Evolutionary conservation across 2,113 vertebrate genomes (phyloP).

Genomic region (Lota lota): DNA sequence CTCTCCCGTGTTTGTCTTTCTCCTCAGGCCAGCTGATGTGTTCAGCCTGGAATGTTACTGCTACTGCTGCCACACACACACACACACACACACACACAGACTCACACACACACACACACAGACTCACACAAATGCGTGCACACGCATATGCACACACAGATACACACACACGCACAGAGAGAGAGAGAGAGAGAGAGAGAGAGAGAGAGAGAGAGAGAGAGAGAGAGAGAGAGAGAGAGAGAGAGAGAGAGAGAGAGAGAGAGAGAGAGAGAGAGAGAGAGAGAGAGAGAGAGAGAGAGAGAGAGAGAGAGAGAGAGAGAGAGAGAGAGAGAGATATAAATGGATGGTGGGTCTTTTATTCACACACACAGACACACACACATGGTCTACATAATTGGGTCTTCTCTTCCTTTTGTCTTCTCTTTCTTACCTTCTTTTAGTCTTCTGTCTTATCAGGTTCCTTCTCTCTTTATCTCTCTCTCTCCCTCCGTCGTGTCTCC

Average conservation of each 20-base stretch:
- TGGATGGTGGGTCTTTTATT: no score
- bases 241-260: no score
- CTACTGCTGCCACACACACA: constrained; percentile 54
- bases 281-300: no score
- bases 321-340: no score
- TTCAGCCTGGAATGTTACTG: constrained; percentile 70
- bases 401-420: constrained; percentile 29
- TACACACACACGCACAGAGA: neutral
- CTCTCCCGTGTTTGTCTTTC: constrained; percentile 74
- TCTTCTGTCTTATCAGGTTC: neutral
- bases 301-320: no score
- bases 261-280: no score
- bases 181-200: no score
- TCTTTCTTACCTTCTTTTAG: constrained; percentile 24
- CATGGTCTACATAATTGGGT: neutral
- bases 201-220: no score
- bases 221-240: no score
- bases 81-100: neutral
- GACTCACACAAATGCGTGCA: neutral
- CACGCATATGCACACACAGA: constrained; percentile 1
- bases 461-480: neutral
- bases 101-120: constrained; percentile 1
- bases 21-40: constrained; percentile 72
- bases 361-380: no score
- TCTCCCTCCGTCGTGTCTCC: neutral